Conservation (phyloP, 1,140 invertebrate genomes). For the Aphis gossypii region DNA sequence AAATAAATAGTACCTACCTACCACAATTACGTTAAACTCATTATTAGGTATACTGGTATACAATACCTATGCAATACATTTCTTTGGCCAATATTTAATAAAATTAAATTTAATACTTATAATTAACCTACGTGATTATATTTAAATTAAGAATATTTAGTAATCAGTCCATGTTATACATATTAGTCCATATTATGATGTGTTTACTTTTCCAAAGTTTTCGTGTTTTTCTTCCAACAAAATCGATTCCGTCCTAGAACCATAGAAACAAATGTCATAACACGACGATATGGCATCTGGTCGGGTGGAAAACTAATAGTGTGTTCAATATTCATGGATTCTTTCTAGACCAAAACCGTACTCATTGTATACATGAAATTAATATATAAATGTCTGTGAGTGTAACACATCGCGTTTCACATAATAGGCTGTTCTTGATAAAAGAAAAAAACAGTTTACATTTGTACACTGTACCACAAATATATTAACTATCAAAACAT, state of each 20-base stretch:
- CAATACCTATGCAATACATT: not conserved
- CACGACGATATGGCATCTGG: not conserved
- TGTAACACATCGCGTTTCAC: not conserved
- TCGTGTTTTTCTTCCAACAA: constrained; percentile 13
- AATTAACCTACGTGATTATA: not conserved
- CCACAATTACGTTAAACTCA: no score
- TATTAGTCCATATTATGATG: not conserved
- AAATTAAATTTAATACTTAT: not conserved
- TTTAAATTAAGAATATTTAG: not conserved
- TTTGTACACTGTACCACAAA: not conserved
- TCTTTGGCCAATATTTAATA: not conserved
- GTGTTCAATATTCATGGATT: not conserved
- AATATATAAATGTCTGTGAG: not conserved
- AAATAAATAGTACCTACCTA: no score
- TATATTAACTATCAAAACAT: not conserved
- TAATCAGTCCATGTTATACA: not conserved
- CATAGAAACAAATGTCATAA: constrained; percentile 54
- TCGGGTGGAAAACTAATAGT: not conserved
- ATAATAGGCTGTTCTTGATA: no score
- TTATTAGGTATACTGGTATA: no score
- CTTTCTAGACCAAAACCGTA: not conserved
- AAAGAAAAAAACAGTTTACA: not conserved
- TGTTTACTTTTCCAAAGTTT: not conserved
- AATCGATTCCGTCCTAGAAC: constrained; percentile 40
- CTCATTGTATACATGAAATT: not conserved